Base-by-base conservation (phyloP, 2,113 vertebrate species). In the Synodontis membranacea region DNA sequence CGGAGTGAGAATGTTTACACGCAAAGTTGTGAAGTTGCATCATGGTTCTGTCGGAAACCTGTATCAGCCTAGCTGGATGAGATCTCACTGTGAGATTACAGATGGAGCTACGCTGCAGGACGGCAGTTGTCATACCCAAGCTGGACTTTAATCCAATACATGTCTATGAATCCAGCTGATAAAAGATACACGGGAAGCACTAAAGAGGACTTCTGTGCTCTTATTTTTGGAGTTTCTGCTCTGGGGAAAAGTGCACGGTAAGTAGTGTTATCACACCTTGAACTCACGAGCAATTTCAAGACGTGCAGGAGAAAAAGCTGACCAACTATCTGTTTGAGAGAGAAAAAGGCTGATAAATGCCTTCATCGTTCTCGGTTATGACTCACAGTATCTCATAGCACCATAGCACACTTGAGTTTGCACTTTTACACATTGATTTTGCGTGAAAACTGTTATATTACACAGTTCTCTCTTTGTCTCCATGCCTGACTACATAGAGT, bases 261-360 rank as follows among this genome's bases (percentile, higher is more conserved):
- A 56, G 50, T 39, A 19, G 75, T 88, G 90, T 91, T 82, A 89
- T 91, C 91, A 87, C 80, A 83, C 83, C 68, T 37, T 3, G 82
- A 6, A 34, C 46, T 83, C n/a, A 3, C 34, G 44, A 83, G 81
- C 21, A 52, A 70, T 15, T 11, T 54, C 46, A 68, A 3, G 21
- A 68, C 19, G 23, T 17, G 7, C 81, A 82, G n/a, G 87, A 83
- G 89, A 90, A 89, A 91, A 90, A 86, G 82, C 89, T 70, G 42
- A 50, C 68, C 85, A 75, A 68, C 84, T 93, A 87, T 28, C 90
- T 87, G 87, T 90, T 93, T 94, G 92, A 92, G 92, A 93, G 92
- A 94, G n/a, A 93, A 92, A 91, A 93, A 93, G 92, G 91, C 88
- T 85, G 89, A 94, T 94, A 93, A 94, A 94, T 91, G 90, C 91